Conservation (phyloP, 2,888 invertebrate genomes). For the Clusia tigrina region DNA sequence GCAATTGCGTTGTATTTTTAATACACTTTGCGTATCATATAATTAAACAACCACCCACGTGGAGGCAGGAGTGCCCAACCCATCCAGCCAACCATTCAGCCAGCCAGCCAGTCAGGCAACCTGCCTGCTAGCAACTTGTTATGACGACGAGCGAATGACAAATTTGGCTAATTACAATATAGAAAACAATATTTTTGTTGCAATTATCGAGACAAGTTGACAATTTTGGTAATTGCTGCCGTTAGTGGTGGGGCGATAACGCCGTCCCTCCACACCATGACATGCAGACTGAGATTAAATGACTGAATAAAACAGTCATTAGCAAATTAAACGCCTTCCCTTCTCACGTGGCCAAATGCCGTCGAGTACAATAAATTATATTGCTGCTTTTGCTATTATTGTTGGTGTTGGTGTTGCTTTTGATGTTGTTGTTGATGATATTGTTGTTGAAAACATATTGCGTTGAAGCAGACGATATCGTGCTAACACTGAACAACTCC, state of each 20-base stretch:
- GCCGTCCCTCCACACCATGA: not conserved
- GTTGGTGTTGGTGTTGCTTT: not conserved
- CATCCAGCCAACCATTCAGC: too few species aligned
- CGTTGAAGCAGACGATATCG: too few species aligned
- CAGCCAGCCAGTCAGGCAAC: too few species aligned
- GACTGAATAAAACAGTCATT: slow-evolving; percentile 23
- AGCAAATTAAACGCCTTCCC: slow-evolving; percentile 24
- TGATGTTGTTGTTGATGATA: too few species aligned
- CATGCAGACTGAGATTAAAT: not conserved
- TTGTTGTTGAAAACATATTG: too few species aligned
- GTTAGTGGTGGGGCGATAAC: not conserved
- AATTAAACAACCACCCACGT: too few species aligned
- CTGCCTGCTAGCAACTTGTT: too few species aligned
- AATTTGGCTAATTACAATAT: slow-evolving; percentile 6
- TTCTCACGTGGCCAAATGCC: not conserved
- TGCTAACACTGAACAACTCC: too few species aligned
- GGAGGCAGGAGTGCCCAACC: too few species aligned
- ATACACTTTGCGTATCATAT: too few species aligned
- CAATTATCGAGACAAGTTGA: slow-evolving; percentile 15
- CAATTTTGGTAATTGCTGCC: slow-evolving; percentile 22
- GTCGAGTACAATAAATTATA: slow-evolving; percentile 1
- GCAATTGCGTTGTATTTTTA: too few species aligned
- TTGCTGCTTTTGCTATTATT: slow-evolving; percentile 11
- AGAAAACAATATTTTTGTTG: not conserved
- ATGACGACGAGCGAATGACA: slow-evolving; percentile 14